These are phyloP conservation scores for Rallus limicola DNA, from an alignment of 2,113 vertebrate species.

Conservation along the genomic window DNA sequence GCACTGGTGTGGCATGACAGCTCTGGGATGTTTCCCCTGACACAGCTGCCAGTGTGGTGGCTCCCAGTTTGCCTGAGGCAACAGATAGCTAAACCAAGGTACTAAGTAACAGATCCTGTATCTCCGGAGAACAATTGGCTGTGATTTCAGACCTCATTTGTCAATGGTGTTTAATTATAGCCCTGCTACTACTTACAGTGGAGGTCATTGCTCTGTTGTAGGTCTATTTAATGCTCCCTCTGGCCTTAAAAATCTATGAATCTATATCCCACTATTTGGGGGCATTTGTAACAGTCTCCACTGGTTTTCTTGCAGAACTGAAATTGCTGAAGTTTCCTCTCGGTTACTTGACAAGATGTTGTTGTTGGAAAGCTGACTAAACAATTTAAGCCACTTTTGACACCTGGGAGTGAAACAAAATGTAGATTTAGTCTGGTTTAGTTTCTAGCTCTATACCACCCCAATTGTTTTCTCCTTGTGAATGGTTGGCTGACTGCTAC, in stretches of 20 bases:
- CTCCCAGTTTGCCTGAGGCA: constrained; percentile 41
- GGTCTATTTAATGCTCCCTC: constrained; percentile 33
- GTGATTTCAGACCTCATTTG: constrained; percentile 66
- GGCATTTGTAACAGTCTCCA: background rate
- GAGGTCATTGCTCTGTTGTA: constrained; percentile 14
- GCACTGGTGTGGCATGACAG: background rate
- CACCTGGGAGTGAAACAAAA: background rate
- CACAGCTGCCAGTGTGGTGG: background rate
- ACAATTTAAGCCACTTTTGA: background rate
- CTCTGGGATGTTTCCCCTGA: constrained; percentile 21
- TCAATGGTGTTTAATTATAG: constrained; percentile 64
- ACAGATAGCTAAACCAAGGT: constrained; percentile 14
- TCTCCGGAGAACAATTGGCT: constrained; percentile 39
- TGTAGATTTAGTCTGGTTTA: background rate
- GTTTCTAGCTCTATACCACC: background rate
- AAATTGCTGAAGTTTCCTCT: background rate
- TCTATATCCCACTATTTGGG: constrained; percentile 22
- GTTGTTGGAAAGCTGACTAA: background rate
- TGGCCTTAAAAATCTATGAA: constrained; percentile 55
- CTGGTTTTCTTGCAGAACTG: background rate
- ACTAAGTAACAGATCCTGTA: constrained; percentile 25
- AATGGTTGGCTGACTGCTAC: background rate
- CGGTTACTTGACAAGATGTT: background rate
- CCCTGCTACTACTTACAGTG: background rate
- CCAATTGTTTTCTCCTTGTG: background rate